A percentile compares a stretch with the other conserved stretches of the same genome.
Conservation (phyloP, 2,797 vertebrate species). For the Scleropages formosus region DNA sequence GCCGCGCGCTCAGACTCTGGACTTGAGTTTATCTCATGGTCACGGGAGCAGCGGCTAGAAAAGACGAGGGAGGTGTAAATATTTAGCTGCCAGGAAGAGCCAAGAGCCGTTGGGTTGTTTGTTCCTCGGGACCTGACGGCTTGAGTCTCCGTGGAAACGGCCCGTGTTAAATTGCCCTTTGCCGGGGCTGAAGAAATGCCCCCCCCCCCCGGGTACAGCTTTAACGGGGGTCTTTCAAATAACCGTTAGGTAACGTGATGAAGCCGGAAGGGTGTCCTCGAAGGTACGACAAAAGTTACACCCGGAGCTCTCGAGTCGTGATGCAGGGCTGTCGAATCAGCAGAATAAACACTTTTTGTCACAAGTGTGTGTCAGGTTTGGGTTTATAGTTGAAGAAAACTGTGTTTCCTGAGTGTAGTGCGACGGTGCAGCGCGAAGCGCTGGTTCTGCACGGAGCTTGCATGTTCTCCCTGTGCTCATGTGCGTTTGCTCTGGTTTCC, state of each 20-base stretch:
- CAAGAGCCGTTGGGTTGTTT: not conserved
- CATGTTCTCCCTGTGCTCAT: too few species aligned
- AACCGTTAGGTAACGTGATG: not conserved
- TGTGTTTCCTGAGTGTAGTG: not conserved
- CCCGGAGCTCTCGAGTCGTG: not conserved
- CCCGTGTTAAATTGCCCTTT: not conserved
- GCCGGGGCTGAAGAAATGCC: not conserved
- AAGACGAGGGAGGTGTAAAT: conserved; percentile 17
- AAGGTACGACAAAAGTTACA: not conserved
- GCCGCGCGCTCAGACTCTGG: not conserved
- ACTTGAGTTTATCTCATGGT: not conserved
- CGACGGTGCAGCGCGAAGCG: not conserved
- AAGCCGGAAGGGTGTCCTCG: not conserved
- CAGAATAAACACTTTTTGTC: not conserved
- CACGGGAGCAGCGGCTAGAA: not conserved
- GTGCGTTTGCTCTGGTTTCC: too few species aligned
- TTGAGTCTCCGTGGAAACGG: not conserved
- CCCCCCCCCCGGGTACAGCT: not conserved
- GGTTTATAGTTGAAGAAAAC: conserved; percentile 16
- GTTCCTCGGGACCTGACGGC: not conserved
- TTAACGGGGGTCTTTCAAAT: not conserved
- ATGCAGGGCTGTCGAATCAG: not conserved
- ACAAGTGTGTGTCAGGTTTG: not conserved
- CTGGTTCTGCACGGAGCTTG: not conserved
- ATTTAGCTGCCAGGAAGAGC: not conserved